Base-by-base conservation (phyloP, 2,113 vertebrate species). In the Rhinichthys klamathensis region DNA sequence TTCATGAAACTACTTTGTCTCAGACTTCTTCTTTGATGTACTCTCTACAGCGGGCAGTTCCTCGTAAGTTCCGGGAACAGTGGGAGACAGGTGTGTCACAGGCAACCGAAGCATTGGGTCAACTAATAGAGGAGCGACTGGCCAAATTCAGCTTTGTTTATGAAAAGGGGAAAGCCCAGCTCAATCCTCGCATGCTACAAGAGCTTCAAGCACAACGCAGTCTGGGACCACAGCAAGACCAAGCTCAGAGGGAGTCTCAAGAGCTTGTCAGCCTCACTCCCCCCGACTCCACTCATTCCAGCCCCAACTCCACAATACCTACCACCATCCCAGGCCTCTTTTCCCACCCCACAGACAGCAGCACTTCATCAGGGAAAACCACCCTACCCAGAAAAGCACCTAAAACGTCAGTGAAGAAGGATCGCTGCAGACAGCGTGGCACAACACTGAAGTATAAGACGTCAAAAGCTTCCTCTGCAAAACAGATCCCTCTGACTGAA, bases 11-110 rank as follows among this genome's bases (percentile, higher is more conserved):
- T 32, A 13, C 0, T 25, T 80, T 5, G 27, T 46, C 1, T 54
- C 1, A 89, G 81, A 63, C 13, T 23, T 83, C 13, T 23, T 83
- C 87, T 86, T 98, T 97, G 91, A 93, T 7, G 79, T 95, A 94
- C 44, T 95, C 96, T 0, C 93, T 97, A 56, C 15, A 89, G 88
- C 56, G 13, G 13, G 15, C 65, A 44, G 60, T 90, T 69, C 95
- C 97, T 0, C 96, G 96, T 56, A 98, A 97, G 87, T 85, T 98
- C 88, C 92, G 95, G 72, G 93, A 94, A 0, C 97, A 98, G 92
- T 99, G 98, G 98, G 97, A 96, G 86, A 93, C 95, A 88, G 98
- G 97, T 1, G 88, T 99, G 32, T 90, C 95, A 44, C 97, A 99
- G 88, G 97, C 96, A 11, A 95, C 94, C 6, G 96, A 97, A 87